phyloP scores from a whole-genome alignment of 1,140 invertebrate species.

The Drosophila busckii region DNA sequence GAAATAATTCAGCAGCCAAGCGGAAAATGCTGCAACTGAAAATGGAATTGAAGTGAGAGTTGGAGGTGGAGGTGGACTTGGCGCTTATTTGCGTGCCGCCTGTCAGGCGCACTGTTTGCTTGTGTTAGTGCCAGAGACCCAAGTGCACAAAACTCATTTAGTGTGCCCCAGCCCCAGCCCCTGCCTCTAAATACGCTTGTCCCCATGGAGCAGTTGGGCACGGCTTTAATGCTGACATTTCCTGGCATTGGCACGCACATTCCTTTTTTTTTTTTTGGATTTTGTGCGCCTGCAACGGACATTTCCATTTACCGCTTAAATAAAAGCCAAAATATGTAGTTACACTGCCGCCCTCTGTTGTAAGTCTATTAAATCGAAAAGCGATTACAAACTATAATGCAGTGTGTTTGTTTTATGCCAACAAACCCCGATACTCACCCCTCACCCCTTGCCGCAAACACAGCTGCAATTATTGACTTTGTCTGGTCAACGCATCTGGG shows the following conservation, averaged over 20 bases:
- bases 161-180: too few species aligned
- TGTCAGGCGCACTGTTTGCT: conserved; percentile 30
- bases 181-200: conserved; percentile 44
- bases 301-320: conserved; percentile 64
- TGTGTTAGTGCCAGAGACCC: conserved; percentile 17
- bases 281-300: conserved; percentile 44
- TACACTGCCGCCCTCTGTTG: conserved; percentile 35
- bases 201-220: conserved; percentile 21
- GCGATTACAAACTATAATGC: conserved; percentile 76
- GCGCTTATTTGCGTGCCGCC: conserved; percentile 1
- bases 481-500: conserved; percentile 31
- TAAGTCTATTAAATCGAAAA: conserved; percentile 71
- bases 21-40: conserved; percentile 5
- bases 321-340: conserved; percentile 16
- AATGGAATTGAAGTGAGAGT: conserved; percentile 3
- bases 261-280: conserved; percentile 22
- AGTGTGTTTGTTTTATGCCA: conserved; percentile 48
- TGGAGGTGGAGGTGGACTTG: background rate
- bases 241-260: conserved; percentile 28
- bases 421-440: background rate
- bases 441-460: background rate
- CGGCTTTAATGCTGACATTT: conserved; percentile 10
- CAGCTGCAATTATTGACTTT: conserved; percentile 35
- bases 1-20: conserved; percentile 3
- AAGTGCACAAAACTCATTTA: conserved; percentile 55